These are phyloP conservation scores for Planiliza haematocheilus DNA, from an alignment of 2,113 vertebrate species.

Conservation along the genomic window DNA sequence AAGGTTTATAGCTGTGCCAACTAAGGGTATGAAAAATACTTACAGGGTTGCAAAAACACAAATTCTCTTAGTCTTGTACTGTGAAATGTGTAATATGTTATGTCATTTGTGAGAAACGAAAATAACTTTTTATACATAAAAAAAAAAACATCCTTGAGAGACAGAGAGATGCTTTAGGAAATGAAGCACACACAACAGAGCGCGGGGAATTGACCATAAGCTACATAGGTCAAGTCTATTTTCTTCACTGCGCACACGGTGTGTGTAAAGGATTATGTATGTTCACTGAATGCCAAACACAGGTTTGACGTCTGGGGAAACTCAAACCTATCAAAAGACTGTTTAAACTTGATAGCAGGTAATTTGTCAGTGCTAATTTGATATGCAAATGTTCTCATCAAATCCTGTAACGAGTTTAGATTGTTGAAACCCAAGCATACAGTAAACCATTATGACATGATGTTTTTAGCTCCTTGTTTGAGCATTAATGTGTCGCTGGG, in stretches of 20 bases:
- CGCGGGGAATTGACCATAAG: constrained; percentile 5
- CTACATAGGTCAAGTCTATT: constrained; percentile 18
- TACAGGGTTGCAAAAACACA: neutral
- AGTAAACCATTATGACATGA: constrained; percentile 16
- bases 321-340: constrained; percentile 30
- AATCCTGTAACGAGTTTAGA: constrained; percentile 36
- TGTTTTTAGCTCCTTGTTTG: neutral
- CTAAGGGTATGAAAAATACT: neutral
- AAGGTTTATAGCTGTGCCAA: neutral
- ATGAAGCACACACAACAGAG: neutral
- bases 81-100: neutral
- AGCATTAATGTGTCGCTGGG: neutral
- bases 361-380: constrained; percentile 60
- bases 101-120: neutral
- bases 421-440: constrained; percentile 27
- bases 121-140: neutral
- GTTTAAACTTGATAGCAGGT: constrained; percentile 51
- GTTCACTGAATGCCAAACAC: constrained; percentile 28
- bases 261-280: constrained; percentile 23
- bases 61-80: neutral
- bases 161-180: neutral
- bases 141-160: constrained; percentile 3
- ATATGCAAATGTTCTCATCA: constrained; percentile 40
- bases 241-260: constrained; percentile 1
- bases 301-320: constrained; percentile 20